Evolutionary conservation across 2,888 invertebrate species (phyloP), one percentile per base, ranked within the genome.

Genomic region (Enchytraeus crypticus): DNA sequence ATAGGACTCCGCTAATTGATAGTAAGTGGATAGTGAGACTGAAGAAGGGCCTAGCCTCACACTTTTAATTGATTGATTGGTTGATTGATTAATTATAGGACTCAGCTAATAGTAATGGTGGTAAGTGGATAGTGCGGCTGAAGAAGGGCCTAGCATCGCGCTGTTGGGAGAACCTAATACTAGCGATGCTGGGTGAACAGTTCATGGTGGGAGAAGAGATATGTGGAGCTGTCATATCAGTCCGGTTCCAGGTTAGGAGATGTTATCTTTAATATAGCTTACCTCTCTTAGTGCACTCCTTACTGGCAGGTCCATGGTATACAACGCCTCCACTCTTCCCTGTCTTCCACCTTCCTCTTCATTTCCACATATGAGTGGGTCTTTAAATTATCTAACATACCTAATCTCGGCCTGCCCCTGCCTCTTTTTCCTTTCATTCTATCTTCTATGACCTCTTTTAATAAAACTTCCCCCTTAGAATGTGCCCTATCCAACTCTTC

Each of bases 121-220:
- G 97, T 32, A 96, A 96, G 83, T 98, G 97, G 96, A 91, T 96
- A 71, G 89, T 97, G 67, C 84, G 95, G 70, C 83, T 97, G 77
- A 87, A 91, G 75, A 96, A 96, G 83, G 89, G 92, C 67, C 85
- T 93, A 79, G 91, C 92, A 54, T 92, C 91, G 38, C 86, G 95
- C 66, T 95, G 95, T 76, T 98, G 97, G 97, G 98, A 98, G 81
- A 97, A 97, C 82, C 84, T 98, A 59, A 88, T 97, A 73, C 86
- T 98, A 84, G 97, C 97, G 65, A 92, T 98, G 88, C 82, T 98
- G 70, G 97, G 97, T 3, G 97, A 97, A 81, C 96, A 97, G 83
- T 97, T 97, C 84, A 90, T 95, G 86, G 95, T 97, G 46, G 95
- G 95, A 23, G 89, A 92, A 71, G 98, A 98, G 82, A 91, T 98